Conservation (phyloP, 2,888 invertebrate genomes). For the Tipula unca region DNA sequence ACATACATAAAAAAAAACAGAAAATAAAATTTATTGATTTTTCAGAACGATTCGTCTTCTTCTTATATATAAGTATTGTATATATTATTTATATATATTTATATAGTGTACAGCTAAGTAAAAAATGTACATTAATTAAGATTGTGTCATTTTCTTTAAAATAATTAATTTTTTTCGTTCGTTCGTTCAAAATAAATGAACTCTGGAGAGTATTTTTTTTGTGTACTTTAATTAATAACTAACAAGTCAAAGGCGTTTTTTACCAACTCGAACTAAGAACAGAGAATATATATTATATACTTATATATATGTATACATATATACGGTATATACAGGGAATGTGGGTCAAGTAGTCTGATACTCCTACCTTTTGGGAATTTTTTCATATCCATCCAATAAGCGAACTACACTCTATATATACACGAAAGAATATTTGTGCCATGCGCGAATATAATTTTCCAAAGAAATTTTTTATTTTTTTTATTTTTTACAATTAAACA, state of each 20-base stretch:
- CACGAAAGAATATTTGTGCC: conserved; percentile 14
- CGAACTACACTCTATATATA: not conserved
- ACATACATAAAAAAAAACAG: not conserved
- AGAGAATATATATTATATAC: not conserved
- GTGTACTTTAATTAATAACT: conserved; percentile 2
- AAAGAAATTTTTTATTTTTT: not conserved
- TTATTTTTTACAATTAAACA: not conserved
- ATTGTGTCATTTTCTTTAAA: conserved; percentile 4
- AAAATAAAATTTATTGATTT: not conserved
- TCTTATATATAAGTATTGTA: not conserved
- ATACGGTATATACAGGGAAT: not conserved
- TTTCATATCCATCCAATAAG: conserved; percentile 17
- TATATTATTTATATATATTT: not conserved
- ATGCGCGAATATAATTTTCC: conserved; percentile 16
- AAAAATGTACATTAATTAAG: not conserved
- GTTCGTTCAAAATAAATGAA: not conserved
- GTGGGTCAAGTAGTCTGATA: conserved; percentile 19
- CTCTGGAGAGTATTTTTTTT: not conserved
- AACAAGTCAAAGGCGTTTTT: conserved; percentile 16
- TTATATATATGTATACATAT: not conserved
- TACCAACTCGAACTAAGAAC: not conserved
- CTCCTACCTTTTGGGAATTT: conserved; percentile 18
- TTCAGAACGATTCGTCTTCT: not conserved
- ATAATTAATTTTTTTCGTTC: not conserved
- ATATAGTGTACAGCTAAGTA: not conserved